Conservation (phyloP, 2,888 invertebrate genomes). For the Eupelmus urozonus region DNA sequence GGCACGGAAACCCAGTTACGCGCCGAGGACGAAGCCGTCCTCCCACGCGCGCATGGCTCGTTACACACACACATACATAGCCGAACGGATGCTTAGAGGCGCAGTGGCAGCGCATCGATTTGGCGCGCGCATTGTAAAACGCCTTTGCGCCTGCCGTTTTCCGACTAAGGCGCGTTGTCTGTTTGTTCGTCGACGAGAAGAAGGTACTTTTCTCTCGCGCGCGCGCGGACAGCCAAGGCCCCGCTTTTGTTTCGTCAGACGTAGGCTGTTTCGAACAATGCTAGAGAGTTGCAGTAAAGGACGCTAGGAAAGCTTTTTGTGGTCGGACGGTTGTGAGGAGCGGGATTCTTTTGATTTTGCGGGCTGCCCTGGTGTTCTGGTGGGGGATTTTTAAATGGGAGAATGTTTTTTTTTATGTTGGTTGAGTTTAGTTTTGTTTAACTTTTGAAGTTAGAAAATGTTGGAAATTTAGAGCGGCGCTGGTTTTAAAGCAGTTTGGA, state of each 20-base stretch:
- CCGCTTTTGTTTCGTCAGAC: constrained; percentile 48
- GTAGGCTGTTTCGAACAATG: constrained; percentile 28
- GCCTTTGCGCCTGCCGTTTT: constrained; percentile 21
- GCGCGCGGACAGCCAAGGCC: constrained; percentile 33
- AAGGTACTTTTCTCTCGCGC: constrained; percentile 25
- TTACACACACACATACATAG: constrained; percentile 48
- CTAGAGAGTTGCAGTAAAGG: constrained; percentile 1
- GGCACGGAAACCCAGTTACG: constrained; percentile 62
- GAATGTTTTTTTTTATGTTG: too few species aligned
- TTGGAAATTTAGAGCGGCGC: too few species aligned
- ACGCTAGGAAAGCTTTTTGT: constrained; percentile 17
- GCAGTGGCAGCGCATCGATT: too few species aligned
- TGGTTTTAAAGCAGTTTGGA: too few species aligned
- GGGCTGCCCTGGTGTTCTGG: too few species aligned
- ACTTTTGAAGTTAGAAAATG: too few species aligned
- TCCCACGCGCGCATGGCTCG: constrained; percentile 53
- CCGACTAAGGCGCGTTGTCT: not conserved
- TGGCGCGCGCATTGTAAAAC: constrained; percentile 34
- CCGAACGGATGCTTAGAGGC: constrained; percentile 42
- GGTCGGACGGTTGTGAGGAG: not conserved
- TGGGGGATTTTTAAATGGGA: too few species aligned
- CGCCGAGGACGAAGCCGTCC: constrained; percentile 52
- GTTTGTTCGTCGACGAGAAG: not conserved
- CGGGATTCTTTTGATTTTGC: too few species aligned
- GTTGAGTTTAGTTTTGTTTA: too few species aligned